A percentile compares a stretch with the other conserved stretches of the same genome.
Evolutionary conservation across 2,113 vertebrate species (phyloP).

Genomic region (Cyprinodon tularosa): DNA sequence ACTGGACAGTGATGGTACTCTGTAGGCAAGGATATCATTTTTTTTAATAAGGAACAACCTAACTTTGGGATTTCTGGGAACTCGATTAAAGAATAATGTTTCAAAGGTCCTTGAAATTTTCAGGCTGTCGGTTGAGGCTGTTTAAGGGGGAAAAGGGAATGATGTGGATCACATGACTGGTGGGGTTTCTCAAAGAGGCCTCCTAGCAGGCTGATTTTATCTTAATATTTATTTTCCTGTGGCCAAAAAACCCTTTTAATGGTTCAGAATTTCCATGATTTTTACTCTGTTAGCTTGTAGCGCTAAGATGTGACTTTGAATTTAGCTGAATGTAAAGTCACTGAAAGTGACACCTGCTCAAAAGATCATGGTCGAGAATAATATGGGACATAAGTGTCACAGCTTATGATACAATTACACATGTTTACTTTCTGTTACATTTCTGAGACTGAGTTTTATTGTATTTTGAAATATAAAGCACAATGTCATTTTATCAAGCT

Average conservation of each 20-base stretch:
- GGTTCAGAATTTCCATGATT: background rate
- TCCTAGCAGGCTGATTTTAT: background rate
- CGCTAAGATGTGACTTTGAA: too few relatives aligned
- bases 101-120: background rate
- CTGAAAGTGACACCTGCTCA: background rate
- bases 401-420: background rate
- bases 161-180: conserved; percentile 23
- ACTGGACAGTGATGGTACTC: conserved; percentile 10
- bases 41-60: background rate
- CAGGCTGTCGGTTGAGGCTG: conserved; percentile 5
- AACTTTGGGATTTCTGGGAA: background rate
- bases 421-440: conserved; percentile 2
- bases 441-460: background rate
- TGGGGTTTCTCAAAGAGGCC: background rate
- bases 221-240: background rate
- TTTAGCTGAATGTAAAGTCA: too few relatives aligned
- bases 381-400: too few relatives aligned
- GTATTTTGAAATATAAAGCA: background rate
- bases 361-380: too few relatives aligned
- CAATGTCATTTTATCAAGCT: background rate
- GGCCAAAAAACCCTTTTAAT: background rate
- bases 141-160: background rate
- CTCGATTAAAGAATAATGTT: background rate
- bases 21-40: background rate
- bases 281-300: background rate